Base-by-base conservation (phyloP, 2,888 invertebrate species). In the Pseudococcus jackbeardsleyi region DNA sequence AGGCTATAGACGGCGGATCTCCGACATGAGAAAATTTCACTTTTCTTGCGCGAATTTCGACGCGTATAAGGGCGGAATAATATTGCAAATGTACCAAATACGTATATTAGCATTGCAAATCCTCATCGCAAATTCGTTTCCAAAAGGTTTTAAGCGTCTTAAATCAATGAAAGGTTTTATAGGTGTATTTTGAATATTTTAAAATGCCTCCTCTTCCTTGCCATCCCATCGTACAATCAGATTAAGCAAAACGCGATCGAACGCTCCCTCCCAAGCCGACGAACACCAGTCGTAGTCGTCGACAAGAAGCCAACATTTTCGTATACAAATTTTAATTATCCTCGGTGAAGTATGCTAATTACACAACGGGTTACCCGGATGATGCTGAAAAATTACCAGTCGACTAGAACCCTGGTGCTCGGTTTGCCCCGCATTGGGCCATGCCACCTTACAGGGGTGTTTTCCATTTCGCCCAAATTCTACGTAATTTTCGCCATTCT, bases 81-180 rank as follows among this genome's bases (percentile, higher is more conserved):
- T 79, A 79, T 79, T 79, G 79, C n/a, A 39, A 42, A 79, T 79
- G 79, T 42, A 42, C 79, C 26, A 79, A 79, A 42, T 79, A 79
- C 79, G 79, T 26, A 42, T 79, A 79, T 79, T 79, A 79, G 79
- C 79, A 79, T 79, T 79, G 79, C 79, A 79, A 79, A 79, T 79
- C 26, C 79, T 79, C 79, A 42, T 79, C 79, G 42, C 42, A 42
- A 79, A 79, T 79, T 79, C 79, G 79, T 79, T 79, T 79, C 79
- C 42, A 79, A 42, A 42, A 79, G 42, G 79, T 79, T 79, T 79
- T 79, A 79, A 79, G 79, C 79, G 42, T 79, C 79, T 79, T 79
- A 79, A 79, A 79, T 79, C 79, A 79, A 79, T 79, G 79, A 79
- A 79, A 79, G 79, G 79, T 79, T 79, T 79, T 79, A 79, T 79